phyloP scores from a whole-genome alignment of 1,140 invertebrate genomes.

The Zaprionus davidi region DNA sequence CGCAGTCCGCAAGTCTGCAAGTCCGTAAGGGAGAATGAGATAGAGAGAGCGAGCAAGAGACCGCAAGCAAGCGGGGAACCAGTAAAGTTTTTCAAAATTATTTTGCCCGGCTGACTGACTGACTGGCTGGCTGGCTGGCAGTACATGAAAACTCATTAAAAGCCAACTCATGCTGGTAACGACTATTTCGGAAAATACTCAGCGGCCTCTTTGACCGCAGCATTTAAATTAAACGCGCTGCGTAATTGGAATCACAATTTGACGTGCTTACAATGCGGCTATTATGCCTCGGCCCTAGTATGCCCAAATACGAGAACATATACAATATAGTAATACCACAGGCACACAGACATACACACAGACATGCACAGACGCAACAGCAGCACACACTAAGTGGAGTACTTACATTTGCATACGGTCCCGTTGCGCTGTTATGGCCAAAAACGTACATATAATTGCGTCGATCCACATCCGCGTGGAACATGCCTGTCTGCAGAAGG shows the following conservation, averaged over 20 bases:
- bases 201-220: slow-evolving; percentile 38
- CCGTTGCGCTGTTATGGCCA: slow-evolving; percentile 91
- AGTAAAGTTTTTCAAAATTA: slow-evolving; percentile 27
- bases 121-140: neutral
- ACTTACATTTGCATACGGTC: slow-evolving; percentile 89
- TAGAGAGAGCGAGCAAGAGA: slow-evolving; percentile 3
- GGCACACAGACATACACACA: slow-evolving; percentile 1
- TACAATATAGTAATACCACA: slow-evolving; percentile 1
- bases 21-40: neutral
- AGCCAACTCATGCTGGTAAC: slow-evolving; percentile 58
- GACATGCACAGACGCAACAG: neutral
- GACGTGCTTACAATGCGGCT: slow-evolving; percentile 35
- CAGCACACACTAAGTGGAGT: slow-evolving; percentile 29
- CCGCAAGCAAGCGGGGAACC: neutral
- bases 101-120: slow-evolving; percentile 9
- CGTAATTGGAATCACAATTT: slow-evolving; percentile 67
- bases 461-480: slow-evolving; percentile 89
- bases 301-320: slow-evolving; percentile 12
- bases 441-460: slow-evolving; percentile 96
- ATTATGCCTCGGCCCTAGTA: neutral
- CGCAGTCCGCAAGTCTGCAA: neutral
- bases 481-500: slow-evolving; percentile 89
- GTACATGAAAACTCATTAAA: slow-evolving; percentile 70
- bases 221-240: slow-evolving; percentile 68
- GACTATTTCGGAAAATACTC: slow-evolving; percentile 37